Conservation (phyloP, 2,888 invertebrate genomes). For the Nebria salina region DNA sequence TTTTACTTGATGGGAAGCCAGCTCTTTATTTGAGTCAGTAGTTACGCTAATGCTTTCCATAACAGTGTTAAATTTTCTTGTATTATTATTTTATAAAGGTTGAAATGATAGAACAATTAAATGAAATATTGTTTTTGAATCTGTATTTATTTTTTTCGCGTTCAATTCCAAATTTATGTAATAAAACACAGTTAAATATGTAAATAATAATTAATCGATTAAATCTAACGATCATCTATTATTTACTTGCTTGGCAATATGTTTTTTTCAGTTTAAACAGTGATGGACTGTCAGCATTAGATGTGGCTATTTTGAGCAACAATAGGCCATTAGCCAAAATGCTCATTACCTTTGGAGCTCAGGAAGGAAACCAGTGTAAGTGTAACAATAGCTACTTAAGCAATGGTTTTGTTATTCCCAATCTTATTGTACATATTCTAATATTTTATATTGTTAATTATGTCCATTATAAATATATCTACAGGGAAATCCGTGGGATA, state of each 20-base stretch:
- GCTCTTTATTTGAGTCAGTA: background rate
- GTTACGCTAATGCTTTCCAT: background rate
- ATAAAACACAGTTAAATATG: conserved; percentile 17
- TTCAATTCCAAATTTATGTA: conserved; percentile 9
- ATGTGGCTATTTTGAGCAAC: conserved; percentile 92
- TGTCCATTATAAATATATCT: background rate
- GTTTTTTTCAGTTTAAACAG: conserved; percentile 76
- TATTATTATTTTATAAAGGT: background rate
- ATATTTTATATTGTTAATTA: background rate
- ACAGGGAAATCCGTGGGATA: conserved; percentile 3
- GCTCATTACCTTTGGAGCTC: conserved; percentile 87
- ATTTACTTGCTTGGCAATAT: background rate
- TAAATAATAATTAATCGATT: conserved; percentile 11
- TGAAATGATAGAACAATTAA: conserved; percentile 32
- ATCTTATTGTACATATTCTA: background rate
- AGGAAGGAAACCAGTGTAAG: conserved; percentile 87
- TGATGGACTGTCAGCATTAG: conserved; percentile 89
- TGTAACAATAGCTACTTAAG: background rate
- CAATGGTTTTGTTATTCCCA: conserved; percentile 1
- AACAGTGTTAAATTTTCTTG: background rate
- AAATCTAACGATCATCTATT: conserved; percentile 3
- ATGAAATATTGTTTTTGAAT: conserved; percentile 34
- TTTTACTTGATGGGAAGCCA: background rate
- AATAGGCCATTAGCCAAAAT: conserved; percentile 89
- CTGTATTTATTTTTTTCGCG: conserved; percentile 14